Evolutionary conservation across 2,113 vertebrate genomes (phyloP), one percentile per base, ranked within the genome.

Genomic region (Brevimyrus niger): DNA sequence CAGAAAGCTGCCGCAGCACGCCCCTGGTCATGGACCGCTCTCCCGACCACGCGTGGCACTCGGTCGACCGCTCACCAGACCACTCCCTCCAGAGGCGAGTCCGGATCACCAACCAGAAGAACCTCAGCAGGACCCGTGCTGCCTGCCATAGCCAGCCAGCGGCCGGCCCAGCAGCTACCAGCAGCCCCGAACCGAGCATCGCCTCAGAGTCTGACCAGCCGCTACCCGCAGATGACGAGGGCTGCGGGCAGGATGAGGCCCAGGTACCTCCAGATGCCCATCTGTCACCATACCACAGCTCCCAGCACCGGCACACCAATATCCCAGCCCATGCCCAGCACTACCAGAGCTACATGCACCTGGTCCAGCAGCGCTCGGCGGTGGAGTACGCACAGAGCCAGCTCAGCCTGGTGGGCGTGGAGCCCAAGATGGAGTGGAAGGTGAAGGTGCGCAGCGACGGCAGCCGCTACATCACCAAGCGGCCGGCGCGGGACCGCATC

Each of bases 291-390:
- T 97, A 97, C 92, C 97, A 98, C 90, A 96, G 96, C 88, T 97
- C 97, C 3, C 95, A 96, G 48, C 96, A 95, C 73, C 94, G 96
- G 53, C 97, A 94, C 0, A 95, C 95, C 21, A 95, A 96, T 93
- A 95, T 97, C 94, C 96, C 97, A 10, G 93, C 96, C 73, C 96
- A 97, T 3, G 96, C 95, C 90, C 96, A 93, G 91, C 98, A 97
- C 94, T 99, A 96, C 92, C 97, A 98, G 94, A 98, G 98, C 95
- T 99, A 98, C 90, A 97, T 99, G 97, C 98, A 99, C 23, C 94
- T 99, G 47, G 96, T 99, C 47, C 98, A 99, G 83, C 98, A 99
- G 93, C 97, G 96, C 86, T 98, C 98, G 1, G 97, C 97, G 0
- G 95, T 99, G 47, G 98, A 99, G 90, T 98, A 97, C 0, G 97